Evolutionary conservation across 1,140 invertebrate genomes (phyloP).

Genomic region (Drosophila yakuba): DNA sequence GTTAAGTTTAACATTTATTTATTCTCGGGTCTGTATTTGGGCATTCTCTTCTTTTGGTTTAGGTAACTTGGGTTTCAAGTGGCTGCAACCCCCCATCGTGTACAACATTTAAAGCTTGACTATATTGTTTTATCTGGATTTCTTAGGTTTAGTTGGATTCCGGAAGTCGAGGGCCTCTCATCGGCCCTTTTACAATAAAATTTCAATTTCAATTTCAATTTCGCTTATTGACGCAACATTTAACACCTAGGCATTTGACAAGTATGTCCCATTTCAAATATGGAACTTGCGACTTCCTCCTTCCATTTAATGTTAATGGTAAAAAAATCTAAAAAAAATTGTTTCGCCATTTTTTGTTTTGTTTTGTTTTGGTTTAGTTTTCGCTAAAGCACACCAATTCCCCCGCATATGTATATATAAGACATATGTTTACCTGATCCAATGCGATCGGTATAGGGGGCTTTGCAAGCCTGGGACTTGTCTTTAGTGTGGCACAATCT

Average conservation of each 20-base stretch:
- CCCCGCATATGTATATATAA: background rate
- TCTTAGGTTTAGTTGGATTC: slow-evolving; percentile 18
- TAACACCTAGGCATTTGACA: slow-evolving; percentile 58
- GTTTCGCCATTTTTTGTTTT: slow-evolving; percentile 9
- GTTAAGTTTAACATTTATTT: slow-evolving; percentile 67
- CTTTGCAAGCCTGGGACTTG: slow-evolving; percentile 30
- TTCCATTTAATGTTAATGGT: slow-evolving; percentile 60
- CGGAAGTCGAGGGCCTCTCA: slow-evolving; percentile 23
- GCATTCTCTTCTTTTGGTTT: slow-evolving; percentile 16
- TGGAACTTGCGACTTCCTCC: background rate
- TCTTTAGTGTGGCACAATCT: slow-evolving; percentile 22
- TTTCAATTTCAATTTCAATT: background rate
- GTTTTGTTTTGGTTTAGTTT: slow-evolving; percentile 13
- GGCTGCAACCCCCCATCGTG: slow-evolving; percentile 27
- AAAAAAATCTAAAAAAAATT: slow-evolving; percentile 75
- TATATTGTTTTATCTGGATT: slow-evolving; percentile 46
- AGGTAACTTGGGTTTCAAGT: slow-evolving; percentile 40
- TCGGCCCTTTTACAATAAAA: slow-evolving; percentile 55
- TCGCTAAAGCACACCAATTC: slow-evolving; percentile 12
- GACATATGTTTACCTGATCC: background rate
- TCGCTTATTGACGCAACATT: slow-evolving; percentile 70
- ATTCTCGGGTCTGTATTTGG: slow-evolving; percentile 18
- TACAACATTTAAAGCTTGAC: slow-evolving; percentile 82
- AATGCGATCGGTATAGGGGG: background rate
- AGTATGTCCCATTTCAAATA: slow-evolving; percentile 10